These are phyloP conservation scores for Columbina picui DNA, from an alignment of 2,113 vertebrate genomes.

Conservation along the genomic window DNA sequence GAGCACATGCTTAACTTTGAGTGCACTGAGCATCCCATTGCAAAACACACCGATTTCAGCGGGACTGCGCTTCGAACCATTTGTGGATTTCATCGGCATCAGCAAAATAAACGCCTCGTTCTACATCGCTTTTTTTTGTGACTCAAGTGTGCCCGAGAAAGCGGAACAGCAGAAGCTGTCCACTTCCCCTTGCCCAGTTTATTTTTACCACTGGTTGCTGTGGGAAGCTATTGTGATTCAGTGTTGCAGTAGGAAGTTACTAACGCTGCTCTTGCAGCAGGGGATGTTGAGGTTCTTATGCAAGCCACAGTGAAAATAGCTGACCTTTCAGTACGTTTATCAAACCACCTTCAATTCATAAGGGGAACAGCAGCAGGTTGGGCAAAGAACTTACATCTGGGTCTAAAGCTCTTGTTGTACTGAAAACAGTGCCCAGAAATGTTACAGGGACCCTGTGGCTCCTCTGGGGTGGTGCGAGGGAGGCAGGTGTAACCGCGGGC, in stretches of 20 bases:
- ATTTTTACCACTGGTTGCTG: constrained; percentile 56
- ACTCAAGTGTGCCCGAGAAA: constrained; percentile 51
- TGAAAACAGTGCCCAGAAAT: neutral
- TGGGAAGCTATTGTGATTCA: constrained; percentile 67
- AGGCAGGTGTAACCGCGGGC: neutral
- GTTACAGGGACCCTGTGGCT: neutral
- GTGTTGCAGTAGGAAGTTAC: constrained; percentile 47
- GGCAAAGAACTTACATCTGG: neutral
- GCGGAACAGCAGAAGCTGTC: constrained; percentile 41
- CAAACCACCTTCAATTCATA: neutral
- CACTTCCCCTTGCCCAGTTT: constrained; percentile 55
- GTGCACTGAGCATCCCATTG: neutral
- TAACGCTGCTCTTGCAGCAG: constrained; percentile 22
- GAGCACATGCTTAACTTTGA: neutral
- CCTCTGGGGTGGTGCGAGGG: rapidly evolving
- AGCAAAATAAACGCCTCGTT: constrained; percentile 39
- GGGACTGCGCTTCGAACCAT: neutral
- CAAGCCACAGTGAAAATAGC: constrained; percentile 52
- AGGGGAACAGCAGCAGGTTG: neutral
- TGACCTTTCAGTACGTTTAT: constrained; percentile 54
- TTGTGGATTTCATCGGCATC: neutral
- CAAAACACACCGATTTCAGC: neutral
- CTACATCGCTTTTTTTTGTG: neutral
- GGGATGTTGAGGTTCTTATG: constrained; percentile 61
- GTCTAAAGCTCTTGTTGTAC: neutral